Evolutionary conservation across 2,113 vertebrate genomes (phyloP).

Genomic region (Perca flavescens): DNA sequence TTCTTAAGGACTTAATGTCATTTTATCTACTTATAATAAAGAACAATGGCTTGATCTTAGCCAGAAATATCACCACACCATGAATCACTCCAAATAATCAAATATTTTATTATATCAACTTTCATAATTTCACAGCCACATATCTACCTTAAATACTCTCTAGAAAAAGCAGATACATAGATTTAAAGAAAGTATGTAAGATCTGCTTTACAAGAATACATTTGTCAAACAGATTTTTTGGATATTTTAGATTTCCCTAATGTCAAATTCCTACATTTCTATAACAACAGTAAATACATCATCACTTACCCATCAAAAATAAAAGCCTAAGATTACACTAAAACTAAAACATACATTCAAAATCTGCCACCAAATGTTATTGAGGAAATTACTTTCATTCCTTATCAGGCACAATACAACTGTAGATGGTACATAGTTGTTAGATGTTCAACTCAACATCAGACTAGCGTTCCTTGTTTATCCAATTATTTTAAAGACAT

Average conservation of each 20-base stretch:
- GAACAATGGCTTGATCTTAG: not conserved
- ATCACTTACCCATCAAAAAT: not conserved
- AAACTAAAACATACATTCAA: slow-evolving; percentile 9
- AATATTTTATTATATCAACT: not conserved
- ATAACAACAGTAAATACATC: not conserved
- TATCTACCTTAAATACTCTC: not conserved
- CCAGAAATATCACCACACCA: slow-evolving; percentile 5
- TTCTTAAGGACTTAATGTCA: not conserved
- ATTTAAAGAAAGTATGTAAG: not conserved
- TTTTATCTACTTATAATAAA: slow-evolving; percentile 36
- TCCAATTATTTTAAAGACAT: not conserved
- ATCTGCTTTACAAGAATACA: slow-evolving; percentile 7
- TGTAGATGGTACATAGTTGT: not conserved
- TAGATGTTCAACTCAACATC: not conserved
- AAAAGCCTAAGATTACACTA: not conserved
- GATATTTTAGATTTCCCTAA: not conserved
- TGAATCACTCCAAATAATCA: slow-evolving; percentile 20
- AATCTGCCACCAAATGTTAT: slow-evolving; percentile 1
- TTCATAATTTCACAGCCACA: slow-evolving; percentile 3
- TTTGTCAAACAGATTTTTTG: not conserved
- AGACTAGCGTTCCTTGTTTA: not conserved
- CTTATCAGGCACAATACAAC: not conserved
- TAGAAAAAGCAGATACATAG: not conserved
- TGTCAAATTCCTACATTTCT: slow-evolving; percentile 21
- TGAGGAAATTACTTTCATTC: not conserved